Evolutionary conservation across 2,888 invertebrate species (phyloP), one percentile per base, ranked within the genome.

Genomic region (Slavum lentiscoides): DNA sequence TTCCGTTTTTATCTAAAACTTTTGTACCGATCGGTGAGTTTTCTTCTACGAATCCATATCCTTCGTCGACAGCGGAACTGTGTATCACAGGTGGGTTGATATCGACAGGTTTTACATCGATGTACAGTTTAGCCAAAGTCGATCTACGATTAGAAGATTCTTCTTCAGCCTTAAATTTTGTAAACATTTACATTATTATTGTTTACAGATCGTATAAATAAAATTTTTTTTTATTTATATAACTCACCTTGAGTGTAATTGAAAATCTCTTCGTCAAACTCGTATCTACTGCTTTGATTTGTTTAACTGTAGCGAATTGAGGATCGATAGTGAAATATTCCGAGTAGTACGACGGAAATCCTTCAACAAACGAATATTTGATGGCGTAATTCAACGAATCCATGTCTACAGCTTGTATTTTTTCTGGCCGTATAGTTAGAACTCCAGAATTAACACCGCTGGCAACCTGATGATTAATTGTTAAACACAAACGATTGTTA

Each of bases 381-480:
- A 96, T 94, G 0, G 92, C 91, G 0, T 94, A 91, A 85, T 94
- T 93, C 67, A 96, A 89, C 0, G 95, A 94, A 85, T 96, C 96
- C 91, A 94, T 92, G 86, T 96, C 96, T 0, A 94, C 91, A 0
- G 96, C 96, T 87, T 94, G 94, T 83, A 96, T 94, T 86, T 94
- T 93, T 86, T 95, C 95, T 0, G 96, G 96, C 55, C 91, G 90
- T 30, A 96, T 91, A 82, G 92, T 92, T 37, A 96, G 89, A 39
- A 94, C 91, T 1, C 95, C 96, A 70, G 94, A 92, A 83, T 95
- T 88, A 0, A 93, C 91, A 1, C 95, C 94, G 84, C 93, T 93
- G 82, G 92, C 92, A 37, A 94, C 93, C 92, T 93, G 84, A 39
- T 84, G 4, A n/a, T 30, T 84, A 6, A 17, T 30, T 59, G 5